Conservation (phyloP, 2,888 invertebrate genomes). For the Deroplatys truncata region DNA sequence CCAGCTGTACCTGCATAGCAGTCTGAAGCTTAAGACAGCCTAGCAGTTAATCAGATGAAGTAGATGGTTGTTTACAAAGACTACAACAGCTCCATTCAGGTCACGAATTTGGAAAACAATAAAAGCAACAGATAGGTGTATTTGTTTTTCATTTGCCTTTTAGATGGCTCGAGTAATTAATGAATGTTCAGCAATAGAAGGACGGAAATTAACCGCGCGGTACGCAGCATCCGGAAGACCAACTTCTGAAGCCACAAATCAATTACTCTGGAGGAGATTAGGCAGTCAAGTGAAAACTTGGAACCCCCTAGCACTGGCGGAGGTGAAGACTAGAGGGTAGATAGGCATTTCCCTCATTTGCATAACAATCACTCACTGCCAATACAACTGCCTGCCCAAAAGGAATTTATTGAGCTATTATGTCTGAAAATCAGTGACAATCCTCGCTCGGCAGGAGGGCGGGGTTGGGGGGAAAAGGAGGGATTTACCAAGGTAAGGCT, state of each 20-base stretch:
- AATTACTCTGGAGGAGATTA: background rate
- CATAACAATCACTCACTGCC: slow-evolving; percentile 1
- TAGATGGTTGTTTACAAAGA: too few relatives aligned
- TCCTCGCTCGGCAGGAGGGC: background rate
- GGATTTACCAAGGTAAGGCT: too few relatives aligned
- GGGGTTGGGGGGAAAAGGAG: too few relatives aligned
- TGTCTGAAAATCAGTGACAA: slow-evolving; percentile 4
- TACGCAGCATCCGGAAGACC: background rate
- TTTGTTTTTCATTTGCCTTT: background rate
- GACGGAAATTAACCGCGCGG: background rate
- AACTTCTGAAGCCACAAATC: background rate
- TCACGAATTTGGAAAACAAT: background rate
- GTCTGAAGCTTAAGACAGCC: too few relatives aligned
- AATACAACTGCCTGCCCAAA: background rate
- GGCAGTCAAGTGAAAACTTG: background rate
- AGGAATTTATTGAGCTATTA: slow-evolving; percentile 1
- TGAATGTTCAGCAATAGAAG: background rate
- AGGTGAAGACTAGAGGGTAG: background rate
- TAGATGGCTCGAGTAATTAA: background rate
- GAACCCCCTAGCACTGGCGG: background rate
- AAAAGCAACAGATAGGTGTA: background rate
- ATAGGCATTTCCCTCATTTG: slow-evolving; percentile 2
- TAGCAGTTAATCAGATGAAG: too few relatives aligned
- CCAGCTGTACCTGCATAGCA: too few relatives aligned
- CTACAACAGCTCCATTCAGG: too few relatives aligned